Evolutionary conservation across 1,140 invertebrate species (phyloP), one percentile per base, ranked within the genome.

Genomic region (Sycophila sp.): DNA sequence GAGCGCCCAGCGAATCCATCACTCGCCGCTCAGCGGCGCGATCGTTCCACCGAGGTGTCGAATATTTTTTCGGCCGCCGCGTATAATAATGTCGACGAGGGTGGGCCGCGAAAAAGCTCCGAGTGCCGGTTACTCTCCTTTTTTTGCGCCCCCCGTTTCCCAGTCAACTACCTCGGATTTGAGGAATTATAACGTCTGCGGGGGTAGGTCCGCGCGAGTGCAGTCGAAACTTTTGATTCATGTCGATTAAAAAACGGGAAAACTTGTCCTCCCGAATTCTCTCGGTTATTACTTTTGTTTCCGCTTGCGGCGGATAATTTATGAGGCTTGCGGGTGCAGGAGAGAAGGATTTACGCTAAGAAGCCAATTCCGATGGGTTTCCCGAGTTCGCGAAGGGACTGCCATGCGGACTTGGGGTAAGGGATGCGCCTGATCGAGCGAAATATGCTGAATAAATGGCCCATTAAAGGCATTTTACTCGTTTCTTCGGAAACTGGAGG

Each of bases 281-380:
- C 59, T 56, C 59, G 47, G 55, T 70, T 70, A 63, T 70, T 70
- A 70, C 59, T 70, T 63, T 70, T 56, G 68, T 70, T 56, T 64
- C 60, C 28, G 59, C 26, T 45, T 22, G 22, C 4, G 13, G n/a
- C 26, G n/a, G 55, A 36, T 68, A 69, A 69, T 69, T 69, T 53
- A 69, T 47, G 59, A 32, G 34, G n/a, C 30, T 10, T 10, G 26
- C n/a, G 5, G 8, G 4, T 2, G 3, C 24, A 4, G 1, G 7
- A 30, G 24, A 40, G 36, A 42, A 22, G 45, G 60, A 55, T 65
- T 55, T 55, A 36, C n/a, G 26, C 24, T 47, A 34, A 56, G 36
- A 22, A 15, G 24, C n/a, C 26, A 42, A 53, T 56, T 51, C 24
- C 32, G 32, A 36, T 19, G 56, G 40, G 58, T 30, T 60, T 45